Evolutionary conservation across 2,797 vertebrate genomes (phyloP), one percentile per base, ranked within the genome.

Genomic region (Cygnus olor): DNA sequence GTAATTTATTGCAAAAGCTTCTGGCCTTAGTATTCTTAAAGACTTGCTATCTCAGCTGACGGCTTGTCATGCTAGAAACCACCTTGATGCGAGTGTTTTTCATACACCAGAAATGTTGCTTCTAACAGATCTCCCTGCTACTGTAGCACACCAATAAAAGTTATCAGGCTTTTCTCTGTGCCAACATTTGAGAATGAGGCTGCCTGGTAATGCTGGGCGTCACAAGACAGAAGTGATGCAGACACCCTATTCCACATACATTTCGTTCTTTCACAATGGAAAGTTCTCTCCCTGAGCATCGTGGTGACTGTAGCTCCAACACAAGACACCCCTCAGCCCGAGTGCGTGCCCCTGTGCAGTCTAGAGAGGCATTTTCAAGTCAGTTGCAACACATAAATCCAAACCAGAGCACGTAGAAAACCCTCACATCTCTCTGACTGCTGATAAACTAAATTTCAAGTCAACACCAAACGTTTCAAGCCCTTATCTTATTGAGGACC

Each of bases 1-100:
- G 79, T 79, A 88, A 95, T 94, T 92, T 85, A 92, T 95, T 78
- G 85, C 72, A 80, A 95, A 82, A 95, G 79, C 88, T 80, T 84
- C 69, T 73, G 92, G 90, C 68, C 76, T 47, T 60, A 44, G 66
- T 40, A 88, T 84, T 93, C 42, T 40, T 90, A 93, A 87, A 71
- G 34, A 87, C 65, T 28, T 38, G 79, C 65, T 85, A 66, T 92
- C 84, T 89, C 65, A 56, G 66, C 51, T 79, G 82, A 89, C 89
- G 47, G 51, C 58, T 92, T 89, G 66, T 93, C 84, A 45, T 69
- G 84, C 54, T 79, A 93, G 84, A 84, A 89, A 80, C 45, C 81
- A 83, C 94, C 72, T 74, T 90, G 53, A 36, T 45, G 42, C 34
- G 30, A 42, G 40, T 7, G 54, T 87, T 94, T 92, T 78, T 89